A percentile compares a stretch with the other conserved stretches of the same genome.
These are phyloP conservation scores for Sceliomorpha sp. DNA, from an alignment of 2,888 invertebrate genomes.

Conservation along the genomic window DNA sequence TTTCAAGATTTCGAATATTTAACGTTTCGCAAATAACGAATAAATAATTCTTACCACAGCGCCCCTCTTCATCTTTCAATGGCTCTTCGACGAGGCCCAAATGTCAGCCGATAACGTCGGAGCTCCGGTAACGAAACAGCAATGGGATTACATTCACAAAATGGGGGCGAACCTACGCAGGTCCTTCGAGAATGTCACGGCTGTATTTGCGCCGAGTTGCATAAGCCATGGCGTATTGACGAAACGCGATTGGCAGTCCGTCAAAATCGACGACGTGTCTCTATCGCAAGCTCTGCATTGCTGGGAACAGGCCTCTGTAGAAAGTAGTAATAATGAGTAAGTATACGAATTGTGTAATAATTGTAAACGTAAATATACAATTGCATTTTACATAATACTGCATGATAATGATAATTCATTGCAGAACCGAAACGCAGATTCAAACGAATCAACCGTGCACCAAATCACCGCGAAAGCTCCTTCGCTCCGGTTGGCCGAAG, in stretches of 20 bases:
- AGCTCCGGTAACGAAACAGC: constrained; percentile 91
- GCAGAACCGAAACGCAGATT: constrained; percentile 66
- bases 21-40: constrained; percentile 1
- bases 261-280: constrained; percentile 91
- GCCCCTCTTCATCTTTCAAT: constrained; percentile 96
- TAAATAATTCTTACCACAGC: constrained; percentile 81
- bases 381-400: no score
- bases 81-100: constrained; percentile 97
- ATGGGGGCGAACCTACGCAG: constrained; percentile 92
- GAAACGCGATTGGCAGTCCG: constrained; percentile 91
- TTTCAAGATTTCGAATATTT: neutral
- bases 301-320: constrained; percentile 86
- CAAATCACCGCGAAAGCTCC: constrained; percentile 67
- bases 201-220: constrained; percentile 96
- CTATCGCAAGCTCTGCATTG: constrained; percentile 92
- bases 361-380: neutral
- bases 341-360: constrained; percentile 14
- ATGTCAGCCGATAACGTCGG: constrained; percentile 95
- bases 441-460: constrained; percentile 71
- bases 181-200: constrained; percentile 91
- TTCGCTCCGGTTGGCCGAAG: constrained; percentile 67
- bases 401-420: constrained; percentile 20
- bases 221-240: constrained; percentile 95
- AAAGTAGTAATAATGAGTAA: constrained; percentile 37
- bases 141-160: constrained; percentile 96